These are phyloP conservation scores for Danaus melanippus DNA, from an alignment of 1,140 invertebrate genomes.

Conservation along the genomic window DNA sequence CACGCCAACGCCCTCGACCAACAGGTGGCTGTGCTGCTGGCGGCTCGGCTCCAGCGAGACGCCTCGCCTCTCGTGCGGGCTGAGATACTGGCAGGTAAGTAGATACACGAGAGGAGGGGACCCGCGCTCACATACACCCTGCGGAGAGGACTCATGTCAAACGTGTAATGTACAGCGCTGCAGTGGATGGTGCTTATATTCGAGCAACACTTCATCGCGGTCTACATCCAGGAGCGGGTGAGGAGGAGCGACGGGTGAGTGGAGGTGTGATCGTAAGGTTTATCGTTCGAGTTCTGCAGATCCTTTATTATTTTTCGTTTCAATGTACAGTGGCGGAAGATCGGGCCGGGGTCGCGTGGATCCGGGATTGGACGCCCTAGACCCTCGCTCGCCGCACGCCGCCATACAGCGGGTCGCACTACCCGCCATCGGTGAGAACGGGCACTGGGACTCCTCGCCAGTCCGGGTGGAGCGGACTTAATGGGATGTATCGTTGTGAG, in stretches of 20 bases:
- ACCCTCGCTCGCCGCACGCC: conserved; percentile 17
- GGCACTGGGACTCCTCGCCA: not conserved
- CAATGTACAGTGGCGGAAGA: not conserved
- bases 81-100: conserved; percentile 75
- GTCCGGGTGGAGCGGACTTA: no score
- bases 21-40: conserved; percentile 88
- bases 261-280: no score
- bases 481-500: not conserved
- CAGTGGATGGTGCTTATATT: conserved; percentile 94
- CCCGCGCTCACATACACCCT: no score
- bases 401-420: conserved; percentile 25
- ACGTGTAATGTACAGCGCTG: conserved; percentile 73
- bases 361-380: conserved; percentile 43
- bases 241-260: conserved; percentile 38
- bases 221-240: conserved; percentile 80
- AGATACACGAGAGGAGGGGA: no score
- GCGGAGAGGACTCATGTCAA: no score
- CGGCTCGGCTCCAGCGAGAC: conserved; percentile 84
- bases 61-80: conserved; percentile 91
- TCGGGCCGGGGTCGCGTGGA: conserved; percentile 32
- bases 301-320: no score
- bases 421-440: conserved; percentile 42
- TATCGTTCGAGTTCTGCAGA: no score
- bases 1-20: conserved; percentile 96
- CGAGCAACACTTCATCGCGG: conserved; percentile 89